phyloP scores from a whole-genome alignment of 2,797 vertebrate genomes.

The Glyptemys insculpta region DNA sequence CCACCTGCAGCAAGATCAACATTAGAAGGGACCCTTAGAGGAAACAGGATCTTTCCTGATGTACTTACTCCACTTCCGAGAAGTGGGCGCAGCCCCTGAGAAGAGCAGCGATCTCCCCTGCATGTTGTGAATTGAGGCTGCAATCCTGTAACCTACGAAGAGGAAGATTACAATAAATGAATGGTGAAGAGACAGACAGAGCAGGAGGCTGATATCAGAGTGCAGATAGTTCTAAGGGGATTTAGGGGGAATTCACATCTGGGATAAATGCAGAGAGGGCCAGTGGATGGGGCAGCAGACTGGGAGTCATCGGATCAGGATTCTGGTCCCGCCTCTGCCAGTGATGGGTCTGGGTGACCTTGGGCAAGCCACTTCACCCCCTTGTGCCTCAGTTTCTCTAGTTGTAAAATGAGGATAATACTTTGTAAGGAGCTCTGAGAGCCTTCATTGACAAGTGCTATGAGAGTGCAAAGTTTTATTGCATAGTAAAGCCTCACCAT shows the following conservation, averaged over 20 bases:
- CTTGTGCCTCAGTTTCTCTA: neutral
- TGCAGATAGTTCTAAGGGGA: neutral
- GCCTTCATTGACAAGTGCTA: rapidly evolving
- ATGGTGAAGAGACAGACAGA: neutral
- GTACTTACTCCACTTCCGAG: slow-evolving; percentile 87
- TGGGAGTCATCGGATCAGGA: neutral
- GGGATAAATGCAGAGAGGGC: neutral
- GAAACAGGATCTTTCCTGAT: neutral
- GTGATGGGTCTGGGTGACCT: neutral
- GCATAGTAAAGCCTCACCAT: rapidly evolving
- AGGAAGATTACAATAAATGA: neutral
- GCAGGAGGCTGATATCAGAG: neutral
- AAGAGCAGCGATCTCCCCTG: slow-evolving; percentile 72
- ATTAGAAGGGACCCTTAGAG: neutral
- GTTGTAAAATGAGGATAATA: neutral
- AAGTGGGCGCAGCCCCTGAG: slow-evolving; percentile 76
- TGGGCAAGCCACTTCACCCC: neutral
- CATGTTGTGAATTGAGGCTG: slow-evolving; percentile 70
- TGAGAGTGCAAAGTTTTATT: neutral
- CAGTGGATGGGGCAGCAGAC: neutral
- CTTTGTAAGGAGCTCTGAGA: neutral
- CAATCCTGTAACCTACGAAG: slow-evolving; percentile 76
- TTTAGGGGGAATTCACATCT: neutral
- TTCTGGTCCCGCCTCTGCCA: neutral
- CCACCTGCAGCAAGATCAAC: neutral